phyloP scores from a whole-genome alignment of 2,888 invertebrate genomes.

The Lochmaea capreae region DNA sequence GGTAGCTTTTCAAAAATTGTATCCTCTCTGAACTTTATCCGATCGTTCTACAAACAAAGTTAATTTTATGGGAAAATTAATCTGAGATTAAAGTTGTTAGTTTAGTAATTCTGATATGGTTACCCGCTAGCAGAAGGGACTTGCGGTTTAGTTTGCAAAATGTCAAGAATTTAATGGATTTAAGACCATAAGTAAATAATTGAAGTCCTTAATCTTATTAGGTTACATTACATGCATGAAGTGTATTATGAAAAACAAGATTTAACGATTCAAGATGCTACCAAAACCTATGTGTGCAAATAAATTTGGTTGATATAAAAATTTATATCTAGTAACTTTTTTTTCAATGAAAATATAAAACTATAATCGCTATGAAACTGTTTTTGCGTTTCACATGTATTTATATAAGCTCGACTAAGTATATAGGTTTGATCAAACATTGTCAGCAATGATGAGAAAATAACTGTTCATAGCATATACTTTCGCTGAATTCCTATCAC shows the following conservation, averaged over 20 bases:
- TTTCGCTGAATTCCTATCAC: no score
- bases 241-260: not conserved
- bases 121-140: not conserved
- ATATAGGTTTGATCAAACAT: no score
- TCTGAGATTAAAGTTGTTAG: not conserved
- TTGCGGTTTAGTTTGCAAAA: not conserved
- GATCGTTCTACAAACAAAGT: not conserved
- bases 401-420: no score
- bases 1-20: not conserved
- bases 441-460: no score
- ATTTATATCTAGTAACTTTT: no score
- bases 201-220: not conserved
- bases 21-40: not conserved
- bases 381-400: no score
- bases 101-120: not conserved
- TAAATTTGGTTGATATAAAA: no score
- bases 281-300: no score
- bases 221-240: not conserved
- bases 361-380: no score
- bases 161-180: not conserved
- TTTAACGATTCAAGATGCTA: not conserved
- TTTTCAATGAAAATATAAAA: no score
- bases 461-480: no score
- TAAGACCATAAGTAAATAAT: not conserved
- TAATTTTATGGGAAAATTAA: constrained; percentile 1